Conservation (phyloP, 2,797 vertebrate genomes). For the Holocentrus rufus region DNA sequence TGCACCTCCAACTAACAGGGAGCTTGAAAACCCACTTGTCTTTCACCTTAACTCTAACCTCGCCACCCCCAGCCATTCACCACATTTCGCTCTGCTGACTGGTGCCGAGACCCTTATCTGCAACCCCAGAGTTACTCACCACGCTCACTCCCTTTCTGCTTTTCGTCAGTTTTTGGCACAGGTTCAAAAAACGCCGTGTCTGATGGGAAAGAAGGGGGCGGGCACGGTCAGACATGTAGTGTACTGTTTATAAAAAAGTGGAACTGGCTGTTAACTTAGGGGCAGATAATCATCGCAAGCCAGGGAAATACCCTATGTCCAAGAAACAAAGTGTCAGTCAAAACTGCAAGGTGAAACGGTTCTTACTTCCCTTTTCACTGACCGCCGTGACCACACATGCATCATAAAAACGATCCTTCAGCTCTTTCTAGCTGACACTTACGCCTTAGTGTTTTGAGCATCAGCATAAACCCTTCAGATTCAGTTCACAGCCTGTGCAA, state of each 20-base stretch:
- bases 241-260: constrained; percentile 14
- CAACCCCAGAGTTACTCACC: constrained; percentile 18
- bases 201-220: not conserved
- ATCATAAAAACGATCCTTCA: constrained; percentile 20
- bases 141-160: constrained; percentile 64
- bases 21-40: too few relatives aligned
- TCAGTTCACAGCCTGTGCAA: constrained; percentile 48
- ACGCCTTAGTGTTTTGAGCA: constrained; percentile 38
- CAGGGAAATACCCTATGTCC: not conserved
- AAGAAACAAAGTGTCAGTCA: constrained; percentile 41
- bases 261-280: not conserved
- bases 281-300: not conserved
- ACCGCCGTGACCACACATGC: not conserved
- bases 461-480: constrained; percentile 42
- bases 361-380: constrained; percentile 45
- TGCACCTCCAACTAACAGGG: not conserved
- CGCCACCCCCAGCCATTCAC: constrained; percentile 4
- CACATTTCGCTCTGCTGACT: constrained; percentile 17
- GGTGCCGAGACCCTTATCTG: constrained; percentile 58
- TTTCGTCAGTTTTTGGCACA: constrained; percentile 63
- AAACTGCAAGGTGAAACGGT: constrained; percentile 51
- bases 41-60: constrained; percentile 1
- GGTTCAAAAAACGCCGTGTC: constrained; percentile 40
- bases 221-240: constrained; percentile 8
- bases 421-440: constrained; percentile 43